Base-by-base conservation (phyloP, 2,888 invertebrate species). In the Thumatha senex region DNA sequence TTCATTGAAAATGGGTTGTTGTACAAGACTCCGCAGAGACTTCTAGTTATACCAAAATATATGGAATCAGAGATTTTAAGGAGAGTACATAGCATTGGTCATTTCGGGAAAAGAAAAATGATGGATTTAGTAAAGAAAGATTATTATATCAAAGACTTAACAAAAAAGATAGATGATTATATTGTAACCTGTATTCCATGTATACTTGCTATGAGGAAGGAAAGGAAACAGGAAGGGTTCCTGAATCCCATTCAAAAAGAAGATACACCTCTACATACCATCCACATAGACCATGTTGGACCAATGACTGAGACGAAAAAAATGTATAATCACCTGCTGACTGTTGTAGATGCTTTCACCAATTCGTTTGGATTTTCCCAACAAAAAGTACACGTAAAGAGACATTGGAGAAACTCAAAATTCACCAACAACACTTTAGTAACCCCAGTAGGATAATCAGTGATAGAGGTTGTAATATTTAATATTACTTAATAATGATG, bases 381-480 rank as follows among this genome's bases (percentile, higher is more conserved):
- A 38, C 38, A 0, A 38, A 60, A 14, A 39, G 36, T 1, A 51
- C 49, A 0, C 44, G 11, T 1, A 8, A 2, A 9, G 35, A 45
- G 1, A 51, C 47, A 1, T 3, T 65, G n/a, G 36, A 56, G 8
- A 66, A 64, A 30, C 11, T 67, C 7, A 34, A 38, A 24, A 46
- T 58, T 3, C 60, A 57, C 12, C 66, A 66, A 30, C 63, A 69
- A 33, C 48, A 10, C 1, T 69, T 65, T 24, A 29, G 44, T 2
- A 35, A 35, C 9, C 44, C 44, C 2, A 24, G 3, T 10, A n/a
- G 44, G 1, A 35, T 44, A 1, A 44, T 44, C 7, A 44, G 60
- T 8, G 71, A 71, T 13, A 47, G 56, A 55, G 59, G 61, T 0
- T 51, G 59, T 10, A 62, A n/a, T n/a, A n/a, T n/a, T n/a, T n/a